phyloP scores from a whole-genome alignment of 2,113 vertebrate genomes.

The Oryctolagus cuniculus region DNA sequence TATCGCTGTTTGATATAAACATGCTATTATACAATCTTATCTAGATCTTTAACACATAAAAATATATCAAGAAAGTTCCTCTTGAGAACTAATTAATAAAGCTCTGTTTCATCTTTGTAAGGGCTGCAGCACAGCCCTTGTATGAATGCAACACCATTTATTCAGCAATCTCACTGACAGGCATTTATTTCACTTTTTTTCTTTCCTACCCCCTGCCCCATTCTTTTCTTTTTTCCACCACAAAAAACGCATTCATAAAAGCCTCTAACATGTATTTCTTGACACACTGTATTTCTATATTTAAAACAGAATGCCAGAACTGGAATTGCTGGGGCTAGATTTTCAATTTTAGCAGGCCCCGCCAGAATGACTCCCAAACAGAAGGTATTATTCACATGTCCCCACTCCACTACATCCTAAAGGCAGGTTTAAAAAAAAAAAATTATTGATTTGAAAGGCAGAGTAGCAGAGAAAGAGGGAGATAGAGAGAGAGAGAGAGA shows the following conservation, averaged over 20 bases:
- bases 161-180: background rate
- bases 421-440: background rate
- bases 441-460: too few species aligned
- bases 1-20: background rate
- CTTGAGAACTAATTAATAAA: conserved; percentile 18
- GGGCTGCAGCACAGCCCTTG: background rate
- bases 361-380: background rate
- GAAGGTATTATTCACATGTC: background rate
- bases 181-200: background rate
- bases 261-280: background rate
- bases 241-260: conserved; percentile 63
- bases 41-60: background rate
- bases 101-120: background rate
- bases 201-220: background rate
- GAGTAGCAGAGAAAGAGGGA: too few species aligned
- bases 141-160: background rate
- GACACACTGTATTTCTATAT: conserved; percentile 1
- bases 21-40: background rate
- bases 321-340: background rate
- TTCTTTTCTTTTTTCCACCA: background rate
- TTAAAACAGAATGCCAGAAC: conserved; percentile 35
- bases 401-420: background rate
- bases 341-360: background rate
- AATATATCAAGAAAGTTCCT: background rate
- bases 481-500: too few species aligned